phyloP scores from a whole-genome alignment of 1,140 invertebrate genomes.

The Sinella curviseta region DNA sequence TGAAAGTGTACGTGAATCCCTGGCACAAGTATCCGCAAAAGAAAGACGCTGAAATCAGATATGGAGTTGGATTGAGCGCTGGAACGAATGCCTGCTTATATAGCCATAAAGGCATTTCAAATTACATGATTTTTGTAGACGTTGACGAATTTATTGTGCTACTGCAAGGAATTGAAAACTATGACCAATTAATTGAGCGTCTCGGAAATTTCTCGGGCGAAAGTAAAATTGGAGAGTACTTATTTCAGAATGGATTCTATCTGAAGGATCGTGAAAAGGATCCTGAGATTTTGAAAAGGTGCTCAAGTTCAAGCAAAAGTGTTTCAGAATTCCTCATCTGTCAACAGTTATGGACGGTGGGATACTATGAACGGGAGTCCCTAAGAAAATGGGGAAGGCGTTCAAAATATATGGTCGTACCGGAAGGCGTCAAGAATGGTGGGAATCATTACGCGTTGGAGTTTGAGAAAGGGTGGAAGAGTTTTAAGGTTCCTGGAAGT shows the following conservation, averaged over 20 bases:
- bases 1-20: conserved; percentile 75
- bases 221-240: background rate
- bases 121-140: conserved; percentile 82
- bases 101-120: conserved; percentile 68
- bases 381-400: background rate
- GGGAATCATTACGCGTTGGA: background rate
- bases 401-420: background rate
- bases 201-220: no score
- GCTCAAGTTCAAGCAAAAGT: no score
- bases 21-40: conserved; percentile 87
- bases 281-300: background rate
- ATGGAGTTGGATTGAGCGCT: conserved; percentile 74
- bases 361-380: background rate
- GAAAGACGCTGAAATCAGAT: conserved; percentile 75
- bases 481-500: background rate
- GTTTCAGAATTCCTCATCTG: no score
- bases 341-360: background rate
- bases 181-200: conserved; percentile 28
- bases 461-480: background rate
- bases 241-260: background rate
- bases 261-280: background rate
- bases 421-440: background rate
- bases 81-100: conserved; percentile 91
- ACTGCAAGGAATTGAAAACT: conserved; percentile 65
- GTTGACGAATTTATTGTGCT: conserved; percentile 87